Evolutionary conservation across 1,140 invertebrate species (phyloP).

Genomic region (Drepana arcuata): DNA sequence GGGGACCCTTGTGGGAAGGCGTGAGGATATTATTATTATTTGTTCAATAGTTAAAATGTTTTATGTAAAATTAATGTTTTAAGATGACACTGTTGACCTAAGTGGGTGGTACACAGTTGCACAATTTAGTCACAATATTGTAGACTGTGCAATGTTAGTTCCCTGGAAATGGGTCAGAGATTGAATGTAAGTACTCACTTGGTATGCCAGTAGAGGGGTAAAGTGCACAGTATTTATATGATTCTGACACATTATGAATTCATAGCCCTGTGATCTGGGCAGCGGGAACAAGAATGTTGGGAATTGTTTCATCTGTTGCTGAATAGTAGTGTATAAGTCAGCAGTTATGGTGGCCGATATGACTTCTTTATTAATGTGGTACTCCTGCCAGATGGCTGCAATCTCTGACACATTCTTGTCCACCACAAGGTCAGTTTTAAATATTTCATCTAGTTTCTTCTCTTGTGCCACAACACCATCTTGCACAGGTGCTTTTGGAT

Average conservation of each 20-base stretch:
- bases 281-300: slow-evolving; percentile 87
- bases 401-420: slow-evolving; percentile 85
- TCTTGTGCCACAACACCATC: slow-evolving; percentile 46
- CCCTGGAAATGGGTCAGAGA: too few species aligned
- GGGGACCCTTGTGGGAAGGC: too few species aligned
- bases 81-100: too few species aligned
- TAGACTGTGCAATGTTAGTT: too few species aligned
- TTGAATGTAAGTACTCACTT: too few species aligned
- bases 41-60: too few species aligned
- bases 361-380: slow-evolving; percentile 83
- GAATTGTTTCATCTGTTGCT: slow-evolving; percentile 72
- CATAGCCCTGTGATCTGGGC: slow-evolving; percentile 87
- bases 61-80: too few species aligned
- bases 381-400: slow-evolving; percentile 83
- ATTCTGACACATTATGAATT: slow-evolving; percentile 89
- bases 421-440: slow-evolving; percentile 84
- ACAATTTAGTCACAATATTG: too few species aligned
- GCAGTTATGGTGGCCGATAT: slow-evolving; percentile 80
- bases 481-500: slow-evolving; percentile 64
- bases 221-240: slow-evolving; percentile 84
- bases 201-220: slow-evolving; percentile 89
- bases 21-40: too few species aligned
- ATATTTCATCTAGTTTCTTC: slow-evolving; percentile 78
- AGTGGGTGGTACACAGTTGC: too few species aligned
- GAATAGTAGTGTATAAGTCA: slow-evolving; percentile 74